phyloP scores from a whole-genome alignment of 2,888 invertebrate genomes.

The Heteromurus nitidus region DNA sequence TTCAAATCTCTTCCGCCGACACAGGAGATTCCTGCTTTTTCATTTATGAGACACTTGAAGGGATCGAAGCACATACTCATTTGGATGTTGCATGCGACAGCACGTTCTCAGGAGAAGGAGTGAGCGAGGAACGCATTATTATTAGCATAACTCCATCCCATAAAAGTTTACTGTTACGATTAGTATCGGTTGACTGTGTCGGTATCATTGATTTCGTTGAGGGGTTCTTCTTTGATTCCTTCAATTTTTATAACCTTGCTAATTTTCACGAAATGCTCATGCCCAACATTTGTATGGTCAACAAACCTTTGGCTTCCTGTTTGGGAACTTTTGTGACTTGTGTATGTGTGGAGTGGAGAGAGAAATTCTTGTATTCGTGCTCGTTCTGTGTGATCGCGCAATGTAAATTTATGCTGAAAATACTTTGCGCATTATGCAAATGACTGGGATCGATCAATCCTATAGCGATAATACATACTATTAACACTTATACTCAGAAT shows the following conservation, averaged over 20 bases:
- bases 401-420: background rate
- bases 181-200: conserved; percentile 26
- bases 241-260: conserved; percentile 52
- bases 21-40: background rate
- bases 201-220: conserved; percentile 18
- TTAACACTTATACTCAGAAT: no score
- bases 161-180: conserved; percentile 7
- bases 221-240: background rate
- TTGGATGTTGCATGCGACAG: background rate
- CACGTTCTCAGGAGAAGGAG: conserved; percentile 7
- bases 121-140: no score
- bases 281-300: conserved; percentile 10
- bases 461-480: no score
- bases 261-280: conserved; percentile 41
- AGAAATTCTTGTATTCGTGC: conserved; percentile 12
- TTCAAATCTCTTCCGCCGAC: conserved; percentile 18
- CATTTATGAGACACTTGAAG: background rate
- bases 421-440: conserved; percentile 15
- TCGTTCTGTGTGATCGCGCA: no score
- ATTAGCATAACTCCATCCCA: background rate
- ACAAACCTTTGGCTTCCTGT: conserved; percentile 42
- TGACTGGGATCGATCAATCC: conserved; percentile 19
- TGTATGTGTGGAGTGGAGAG: background rate
- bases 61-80: no score
- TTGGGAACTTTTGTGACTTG: no score